Evolutionary conservation across 2,888 invertebrate genomes (phyloP).

Genomic region (Meiosimyza platycephala): DNA sequence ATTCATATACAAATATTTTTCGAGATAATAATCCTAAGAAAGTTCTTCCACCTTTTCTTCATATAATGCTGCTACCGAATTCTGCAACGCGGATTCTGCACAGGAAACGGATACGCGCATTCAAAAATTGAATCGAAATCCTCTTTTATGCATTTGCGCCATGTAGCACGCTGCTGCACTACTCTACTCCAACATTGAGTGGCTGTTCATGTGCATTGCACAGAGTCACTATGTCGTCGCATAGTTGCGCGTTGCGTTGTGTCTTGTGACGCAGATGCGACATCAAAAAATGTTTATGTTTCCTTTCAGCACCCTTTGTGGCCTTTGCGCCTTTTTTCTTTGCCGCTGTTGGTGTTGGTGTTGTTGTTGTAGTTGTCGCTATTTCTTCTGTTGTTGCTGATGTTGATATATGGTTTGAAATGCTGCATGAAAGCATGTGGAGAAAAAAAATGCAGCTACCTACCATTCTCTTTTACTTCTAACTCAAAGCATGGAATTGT

Average conservation of each 20-base stretch:
- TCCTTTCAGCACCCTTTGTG: constrained; percentile 12
- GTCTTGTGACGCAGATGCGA: constrained; percentile 10
- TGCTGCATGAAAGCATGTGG: too few species aligned
- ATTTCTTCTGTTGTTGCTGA: too few species aligned
- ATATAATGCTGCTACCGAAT: constrained; percentile 40
- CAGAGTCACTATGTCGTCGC: neutral
- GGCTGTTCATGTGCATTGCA: neutral
- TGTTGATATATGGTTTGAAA: too few species aligned
- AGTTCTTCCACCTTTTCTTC: constrained; percentile 1
- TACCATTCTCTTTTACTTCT: too few species aligned
- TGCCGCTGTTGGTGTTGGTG: neutral
- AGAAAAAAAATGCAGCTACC: too few species aligned
- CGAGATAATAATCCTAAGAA: neutral
- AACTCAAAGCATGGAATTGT: too few species aligned
- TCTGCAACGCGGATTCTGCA: constrained; percentile 48
- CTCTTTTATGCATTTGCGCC: constrained; percentile 2
- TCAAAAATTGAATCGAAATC: constrained; percentile 32
- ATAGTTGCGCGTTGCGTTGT: constrained; percentile 21
- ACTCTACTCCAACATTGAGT: neutral
- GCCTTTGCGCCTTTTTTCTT: constrained; percentile 4
- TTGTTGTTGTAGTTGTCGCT: neutral
- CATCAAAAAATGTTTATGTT: constrained; percentile 16
- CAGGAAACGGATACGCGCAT: constrained; percentile 29
- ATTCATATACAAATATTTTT: constrained; percentile 11
- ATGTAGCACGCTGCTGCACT: neutral